Percentiles rank a stretch among this genome's conserved stretches.
These are phyloP conservation scores for Platalea minor DNA, from an alignment of 2,797 vertebrate species.

Conservation along the genomic window DNA sequence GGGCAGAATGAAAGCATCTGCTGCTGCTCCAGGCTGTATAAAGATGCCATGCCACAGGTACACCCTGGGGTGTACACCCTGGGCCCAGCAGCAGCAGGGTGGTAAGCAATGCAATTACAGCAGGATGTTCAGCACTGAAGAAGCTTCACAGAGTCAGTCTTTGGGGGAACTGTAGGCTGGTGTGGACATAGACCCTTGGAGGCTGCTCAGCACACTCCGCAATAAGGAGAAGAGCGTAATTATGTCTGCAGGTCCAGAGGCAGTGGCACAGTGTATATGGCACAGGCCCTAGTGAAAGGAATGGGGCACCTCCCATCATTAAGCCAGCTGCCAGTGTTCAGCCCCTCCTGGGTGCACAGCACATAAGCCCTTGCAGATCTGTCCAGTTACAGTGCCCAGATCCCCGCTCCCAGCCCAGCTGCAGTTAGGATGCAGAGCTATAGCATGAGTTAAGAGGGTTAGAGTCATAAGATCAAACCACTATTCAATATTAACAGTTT, in stretches of 20 bases:
- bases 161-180: neutral
- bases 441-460: neutral
- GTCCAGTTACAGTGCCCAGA: neutral
- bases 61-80: no score
- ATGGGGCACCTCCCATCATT: neutral
- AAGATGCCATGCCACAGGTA: neutral
- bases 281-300: neutral
- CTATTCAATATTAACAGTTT: neutral
- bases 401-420: neutral
- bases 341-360: neutral
- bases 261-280: neutral
- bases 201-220: neutral
- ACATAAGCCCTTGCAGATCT: neutral
- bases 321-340: neutral
- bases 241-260: neutral
- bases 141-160: neutral
- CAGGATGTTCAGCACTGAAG: neutral
- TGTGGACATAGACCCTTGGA: neutral
- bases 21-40: neutral
- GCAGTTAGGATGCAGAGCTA: neutral
- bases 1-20: neutral
- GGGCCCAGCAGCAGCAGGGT: neutral
- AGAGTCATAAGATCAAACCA: neutral
- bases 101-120: fast-evolving
- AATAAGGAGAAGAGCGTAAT: neutral